Evolutionary conservation across 2,888 invertebrate species (phyloP).

Genomic region (Muscina levida): DNA sequence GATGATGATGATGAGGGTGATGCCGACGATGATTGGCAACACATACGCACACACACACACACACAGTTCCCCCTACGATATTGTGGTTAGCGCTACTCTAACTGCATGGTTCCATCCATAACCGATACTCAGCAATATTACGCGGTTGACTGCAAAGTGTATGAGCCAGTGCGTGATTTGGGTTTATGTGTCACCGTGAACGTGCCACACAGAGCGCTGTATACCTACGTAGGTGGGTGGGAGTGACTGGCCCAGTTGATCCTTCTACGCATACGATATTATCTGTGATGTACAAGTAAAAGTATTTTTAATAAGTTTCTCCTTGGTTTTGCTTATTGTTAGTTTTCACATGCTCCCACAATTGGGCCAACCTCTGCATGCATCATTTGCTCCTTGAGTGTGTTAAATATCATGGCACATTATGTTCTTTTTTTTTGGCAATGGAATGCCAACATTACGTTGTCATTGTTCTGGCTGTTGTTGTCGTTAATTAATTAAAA

Average conservation of each 20-base stretch:
- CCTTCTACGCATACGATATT: background rate
- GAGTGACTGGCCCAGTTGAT: background rate
- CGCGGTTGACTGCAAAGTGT: constrained; percentile 41
- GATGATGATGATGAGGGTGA: background rate
- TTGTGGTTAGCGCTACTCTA: background rate
- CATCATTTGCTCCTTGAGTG: constrained; percentile 50
- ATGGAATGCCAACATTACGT: constrained; percentile 5
- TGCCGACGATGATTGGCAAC: constrained; percentile 29
- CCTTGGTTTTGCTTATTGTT: background rate
- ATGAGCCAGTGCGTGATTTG: constrained; percentile 53
- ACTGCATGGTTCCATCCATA: constrained; percentile 13
- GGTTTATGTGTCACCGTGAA: constrained; percentile 54
- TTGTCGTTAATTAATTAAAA: constrained; percentile 64
- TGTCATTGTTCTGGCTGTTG: constrained; percentile 53
- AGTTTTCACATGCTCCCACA: constrained; percentile 3
- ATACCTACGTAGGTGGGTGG: background rate
- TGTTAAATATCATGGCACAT: constrained; percentile 30
- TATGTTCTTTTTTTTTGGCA: constrained; percentile 16
- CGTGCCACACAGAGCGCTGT: background rate
- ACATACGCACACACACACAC: background rate
- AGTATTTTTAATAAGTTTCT: constrained; percentile 1
- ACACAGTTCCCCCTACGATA: background rate
- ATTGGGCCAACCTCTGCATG: background rate
- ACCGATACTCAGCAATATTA: constrained; percentile 10
- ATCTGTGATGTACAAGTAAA: background rate